A percentile compares a stretch with the other conserved stretches of the same genome.
Conservation (phyloP, 2,113 vertebrate genomes). For the Campylomormyrus numenius region DNA sequence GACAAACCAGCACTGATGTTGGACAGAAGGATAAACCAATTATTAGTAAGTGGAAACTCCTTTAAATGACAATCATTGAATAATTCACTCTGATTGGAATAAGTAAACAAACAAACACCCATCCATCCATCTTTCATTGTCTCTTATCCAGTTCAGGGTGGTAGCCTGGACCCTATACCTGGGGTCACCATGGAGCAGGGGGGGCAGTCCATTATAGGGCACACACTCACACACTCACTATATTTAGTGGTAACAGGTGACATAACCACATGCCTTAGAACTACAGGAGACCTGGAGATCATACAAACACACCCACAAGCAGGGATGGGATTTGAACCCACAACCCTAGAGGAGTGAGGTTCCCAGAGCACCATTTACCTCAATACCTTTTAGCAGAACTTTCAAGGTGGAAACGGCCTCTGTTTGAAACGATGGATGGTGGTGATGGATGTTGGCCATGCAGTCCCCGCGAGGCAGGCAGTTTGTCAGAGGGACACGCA, state of each 20-base stretch:
- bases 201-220: background rate
- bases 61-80: background rate
- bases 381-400: background rate
- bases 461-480: background rate
- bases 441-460: constrained; percentile 6
- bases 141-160: background rate
- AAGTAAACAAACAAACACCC: background rate
- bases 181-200: background rate
- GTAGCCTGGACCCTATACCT: background rate
- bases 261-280: background rate
- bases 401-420: background rate
- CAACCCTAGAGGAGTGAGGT: background rate
- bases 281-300: background rate
- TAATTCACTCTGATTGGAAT: background rate
- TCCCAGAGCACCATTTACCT: background rate
- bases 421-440: background rate
- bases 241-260: background rate
- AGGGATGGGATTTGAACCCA: background rate
- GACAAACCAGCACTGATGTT: background rate
- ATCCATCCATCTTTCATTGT: background rate
- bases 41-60: background rate
- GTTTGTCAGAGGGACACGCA: background rate
- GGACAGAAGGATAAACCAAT: background rate
- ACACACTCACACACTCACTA: background rate
- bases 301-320: background rate